These are phyloP conservation scores for Speoplatyrhinus poulsoni DNA, from an alignment of 2,113 vertebrate genomes.

Conservation along the genomic window DNA sequence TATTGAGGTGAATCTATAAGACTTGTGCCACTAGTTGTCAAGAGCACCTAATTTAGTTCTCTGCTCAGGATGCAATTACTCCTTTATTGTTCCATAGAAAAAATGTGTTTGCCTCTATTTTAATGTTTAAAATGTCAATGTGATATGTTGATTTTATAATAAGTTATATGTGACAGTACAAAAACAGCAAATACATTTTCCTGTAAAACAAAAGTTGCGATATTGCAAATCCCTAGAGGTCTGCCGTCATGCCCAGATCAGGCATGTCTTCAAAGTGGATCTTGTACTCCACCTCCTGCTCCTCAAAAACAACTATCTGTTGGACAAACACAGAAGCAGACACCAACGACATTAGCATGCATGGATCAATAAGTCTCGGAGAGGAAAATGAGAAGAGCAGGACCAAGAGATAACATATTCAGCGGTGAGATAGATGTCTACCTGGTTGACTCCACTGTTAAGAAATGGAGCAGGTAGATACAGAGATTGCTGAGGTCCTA, in stretches of 20 bases:
- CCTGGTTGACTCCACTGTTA: constrained; percentile 85
- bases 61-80: too few species aligned
- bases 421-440: constrained; percentile 39
- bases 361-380: not conserved
- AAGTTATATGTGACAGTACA: not conserved
- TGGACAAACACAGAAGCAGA: constrained; percentile 5
- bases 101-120: too few species aligned
- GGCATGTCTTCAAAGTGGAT: constrained; percentile 83
- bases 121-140: too few species aligned
- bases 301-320: constrained; percentile 90
- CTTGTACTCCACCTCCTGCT: constrained; percentile 80
- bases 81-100: too few species aligned
- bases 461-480: constrained; percentile 90
- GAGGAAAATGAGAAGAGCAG: not conserved
- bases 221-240: constrained; percentile 63
- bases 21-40: too few species aligned
- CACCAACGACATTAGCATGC: not conserved
- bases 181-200: not conserved
- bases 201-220: not conserved
- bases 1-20: not conserved
- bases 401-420: not conserved
- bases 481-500: constrained; percentile 90
- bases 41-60: too few species aligned
- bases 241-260: constrained; percentile 82
- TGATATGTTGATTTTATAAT: not conserved